Conservation (phyloP, 1,140 invertebrate species). For the Dreissena polymorpha region DNA sequence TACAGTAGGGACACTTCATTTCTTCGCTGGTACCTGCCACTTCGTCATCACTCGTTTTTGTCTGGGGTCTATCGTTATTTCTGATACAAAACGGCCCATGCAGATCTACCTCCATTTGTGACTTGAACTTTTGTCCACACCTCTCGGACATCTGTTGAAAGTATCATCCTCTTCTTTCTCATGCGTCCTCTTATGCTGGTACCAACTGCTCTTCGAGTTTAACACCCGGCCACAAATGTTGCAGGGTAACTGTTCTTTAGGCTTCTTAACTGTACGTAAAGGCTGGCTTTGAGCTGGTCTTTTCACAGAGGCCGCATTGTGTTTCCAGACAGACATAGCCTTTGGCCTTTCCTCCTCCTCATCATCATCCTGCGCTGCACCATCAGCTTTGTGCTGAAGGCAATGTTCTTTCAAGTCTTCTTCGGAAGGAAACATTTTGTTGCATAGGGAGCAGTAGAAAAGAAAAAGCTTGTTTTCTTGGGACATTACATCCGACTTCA, state of each 20-base stretch:
- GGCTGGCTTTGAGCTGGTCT: not conserved
- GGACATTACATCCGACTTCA: not conserved
- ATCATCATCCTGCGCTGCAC: not conserved
- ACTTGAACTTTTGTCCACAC: constrained; percentile 34
- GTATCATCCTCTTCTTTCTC: not conserved
- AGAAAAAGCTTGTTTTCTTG: not conserved
- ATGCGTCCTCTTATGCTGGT: not conserved
- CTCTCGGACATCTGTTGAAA: constrained; percentile 31
- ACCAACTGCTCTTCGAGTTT: not conserved
- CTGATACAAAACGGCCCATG: constrained; percentile 26
- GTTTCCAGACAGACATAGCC: not conserved
- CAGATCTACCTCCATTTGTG: constrained; percentile 6
- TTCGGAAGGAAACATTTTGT: constrained; percentile 26
- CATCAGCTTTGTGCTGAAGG: not conserved
- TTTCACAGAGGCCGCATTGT: not conserved
- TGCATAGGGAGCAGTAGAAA: constrained; percentile 30
- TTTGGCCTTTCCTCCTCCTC: not conserved
- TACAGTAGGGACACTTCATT: constrained; percentile 19
- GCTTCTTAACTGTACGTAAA: not conserved
- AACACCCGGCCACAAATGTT: not conserved
- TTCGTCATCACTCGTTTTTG: not conserved
- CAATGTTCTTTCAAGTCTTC: constrained; percentile 21
- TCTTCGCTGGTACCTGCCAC: not conserved
- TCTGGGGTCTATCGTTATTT: not conserved
- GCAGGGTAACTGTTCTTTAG: not conserved